Base-by-base conservation (phyloP, 2,888 invertebrate species). In the Eretmocerus hayati region DNA sequence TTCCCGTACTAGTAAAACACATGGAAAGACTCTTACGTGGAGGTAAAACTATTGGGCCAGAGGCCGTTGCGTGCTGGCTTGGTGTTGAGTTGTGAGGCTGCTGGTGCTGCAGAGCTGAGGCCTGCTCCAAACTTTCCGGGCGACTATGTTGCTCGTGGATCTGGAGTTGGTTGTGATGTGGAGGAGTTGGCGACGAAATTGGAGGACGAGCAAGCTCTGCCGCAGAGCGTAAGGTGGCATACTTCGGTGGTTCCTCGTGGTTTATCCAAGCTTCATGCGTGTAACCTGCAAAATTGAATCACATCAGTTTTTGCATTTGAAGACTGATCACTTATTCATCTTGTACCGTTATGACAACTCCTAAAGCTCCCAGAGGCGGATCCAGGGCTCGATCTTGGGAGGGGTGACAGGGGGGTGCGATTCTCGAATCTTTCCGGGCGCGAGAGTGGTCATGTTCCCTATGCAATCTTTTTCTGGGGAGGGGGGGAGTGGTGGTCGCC, bases 1-100 rank as follows among this genome's bases (percentile, higher is more conserved):
- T 83, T 38, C 87, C 88, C 15, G 88, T 88, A 72, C 88, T 89
- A 43, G 88, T 89, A 71, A 85, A 89, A 66, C 87, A 88, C 84
- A 88, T 87, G 35, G 88, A 78, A 57, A 85, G 76, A 52, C 87
- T 86, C 72, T 87, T 87, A 16, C 69, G 61, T 0, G 66, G 66
- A 18, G 64, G 65, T 6, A 66, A 42, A 36, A 37, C 60, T 26
- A 62, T 49, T n/a, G 61, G 50, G 11, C 58, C 58, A 13, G 56
- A 56, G 39, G 56, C 53, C 54, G 61, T 31, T 4, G 50, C 23
- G 13, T 46, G 33, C 8, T 51, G 47, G 3, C 30, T 37, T n/a
- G 13, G 9, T 46, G 56, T 60, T 37, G 54, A 32, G 37, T 45
- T 62, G 59, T 62, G 67, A 62, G 57, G 50, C 42, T 46, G 46